A percentile compares a stretch with the other conserved stretches of the same genome.
These are phyloP conservation scores for Portevinia maculata DNA, from an alignment of 2,888 invertebrate genomes.

Conservation along the genomic window DNA sequence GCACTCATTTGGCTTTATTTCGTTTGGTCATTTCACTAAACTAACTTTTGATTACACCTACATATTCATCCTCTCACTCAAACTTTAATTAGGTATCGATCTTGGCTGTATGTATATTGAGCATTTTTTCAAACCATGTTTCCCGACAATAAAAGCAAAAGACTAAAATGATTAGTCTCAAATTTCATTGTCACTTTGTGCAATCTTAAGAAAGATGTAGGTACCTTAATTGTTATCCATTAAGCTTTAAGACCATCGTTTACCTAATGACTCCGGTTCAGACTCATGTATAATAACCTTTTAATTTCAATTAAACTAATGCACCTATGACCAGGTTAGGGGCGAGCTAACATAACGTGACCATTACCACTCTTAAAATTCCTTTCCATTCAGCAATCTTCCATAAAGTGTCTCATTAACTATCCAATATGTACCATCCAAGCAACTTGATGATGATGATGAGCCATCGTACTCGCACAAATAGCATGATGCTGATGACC, in stretches of 20 bases:
- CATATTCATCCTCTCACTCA: too few species aligned
- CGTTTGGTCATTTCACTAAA: too few species aligned
- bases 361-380: conserved; percentile 38
- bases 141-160: too few species aligned
- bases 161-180: too few species aligned
- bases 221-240: background rate
- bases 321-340: conserved; percentile 15
- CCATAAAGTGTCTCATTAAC: conserved; percentile 48
- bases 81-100: too few species aligned
- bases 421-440: conserved; percentile 21
- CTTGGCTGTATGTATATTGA: too few species aligned
- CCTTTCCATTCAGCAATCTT: conserved; percentile 38
- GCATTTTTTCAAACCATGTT: too few species aligned
- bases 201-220: background rate
- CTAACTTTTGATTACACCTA: too few species aligned
- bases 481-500: conserved; percentile 53
- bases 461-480: conserved; percentile 19
- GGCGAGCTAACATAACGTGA: conserved; percentile 43
- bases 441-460: conserved; percentile 43
- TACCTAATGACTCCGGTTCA: background rate
- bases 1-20: too few species aligned
- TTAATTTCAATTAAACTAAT: conserved; percentile 57
- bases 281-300: conserved; percentile 14
- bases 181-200: background rate
- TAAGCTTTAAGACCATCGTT: background rate